phyloP scores from a whole-genome alignment of 2,888 invertebrate genomes.

The Theretra japonica region DNA sequence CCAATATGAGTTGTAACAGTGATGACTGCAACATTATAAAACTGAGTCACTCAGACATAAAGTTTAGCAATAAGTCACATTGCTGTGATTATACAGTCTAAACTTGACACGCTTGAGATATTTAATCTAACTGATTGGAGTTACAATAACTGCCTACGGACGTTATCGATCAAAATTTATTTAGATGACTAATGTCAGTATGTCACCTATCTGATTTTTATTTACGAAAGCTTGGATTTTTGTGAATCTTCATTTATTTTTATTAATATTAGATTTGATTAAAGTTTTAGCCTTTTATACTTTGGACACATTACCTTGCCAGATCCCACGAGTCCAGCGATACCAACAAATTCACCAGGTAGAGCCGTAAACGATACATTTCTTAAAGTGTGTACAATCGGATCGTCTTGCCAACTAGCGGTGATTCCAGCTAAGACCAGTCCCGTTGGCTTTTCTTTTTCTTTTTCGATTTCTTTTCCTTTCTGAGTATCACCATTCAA shows the following conservation, averaged over 20 bases:
- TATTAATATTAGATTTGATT: no score
- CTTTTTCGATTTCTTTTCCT: slow-evolving; percentile 54
- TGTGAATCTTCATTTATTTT: no score
- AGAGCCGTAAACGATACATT: slow-evolving; percentile 78
- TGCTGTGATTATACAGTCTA: no score
- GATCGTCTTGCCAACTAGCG: slow-evolving; percentile 72
- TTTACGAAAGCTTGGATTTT: no score
- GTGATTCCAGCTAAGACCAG: slow-evolving; percentile 72
- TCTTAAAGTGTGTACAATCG: slow-evolving; percentile 83
- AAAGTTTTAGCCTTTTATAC: no score
- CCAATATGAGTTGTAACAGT: slow-evolving; percentile 87
- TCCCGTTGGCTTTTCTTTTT: slow-evolving; percentile 57
- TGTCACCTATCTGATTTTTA: no score
- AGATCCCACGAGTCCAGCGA: slow-evolving; percentile 91
- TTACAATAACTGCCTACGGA: no score
- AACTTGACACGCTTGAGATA: no score
- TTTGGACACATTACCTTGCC: slow-evolving; percentile 84
- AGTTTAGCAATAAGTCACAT: no score
- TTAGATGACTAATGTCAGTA: no score
- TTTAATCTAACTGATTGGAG: no score
- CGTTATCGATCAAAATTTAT: no score
- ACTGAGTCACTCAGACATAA: background rate
- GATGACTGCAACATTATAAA: slow-evolving; percentile 80
- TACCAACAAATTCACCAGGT: slow-evolving; percentile 86
- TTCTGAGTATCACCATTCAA: slow-evolving; percentile 60